Evolutionary conservation across 2,888 invertebrate genomes (phyloP).

Genomic region (Orthonevra nobilis): DNA sequence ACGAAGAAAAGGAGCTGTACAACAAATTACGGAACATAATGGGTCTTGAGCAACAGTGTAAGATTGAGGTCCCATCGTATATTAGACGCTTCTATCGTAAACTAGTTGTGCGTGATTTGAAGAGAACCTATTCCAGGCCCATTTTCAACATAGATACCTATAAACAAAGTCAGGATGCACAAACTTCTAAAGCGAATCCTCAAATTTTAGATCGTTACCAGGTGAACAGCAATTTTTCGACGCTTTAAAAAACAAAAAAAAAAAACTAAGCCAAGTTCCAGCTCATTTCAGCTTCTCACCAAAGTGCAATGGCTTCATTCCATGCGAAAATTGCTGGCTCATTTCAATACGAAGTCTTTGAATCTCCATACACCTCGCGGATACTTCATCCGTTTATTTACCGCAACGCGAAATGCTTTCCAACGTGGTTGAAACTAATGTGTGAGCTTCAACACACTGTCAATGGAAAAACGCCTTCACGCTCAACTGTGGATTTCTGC

Average conservation of each 20-base stretch:
- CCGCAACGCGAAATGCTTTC: slow-evolving; percentile 84
- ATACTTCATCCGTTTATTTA: slow-evolving; percentile 91
- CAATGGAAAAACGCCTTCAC: slow-evolving; percentile 78
- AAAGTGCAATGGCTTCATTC: slow-evolving; percentile 75
- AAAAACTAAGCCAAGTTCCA: slow-evolving; percentile 41
- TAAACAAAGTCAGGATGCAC: slow-evolving; percentile 43
- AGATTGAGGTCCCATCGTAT: slow-evolving; percentile 75
- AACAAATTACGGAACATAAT: slow-evolving; percentile 76
- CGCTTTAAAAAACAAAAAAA: too few species aligned
- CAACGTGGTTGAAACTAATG: slow-evolving; percentile 85
- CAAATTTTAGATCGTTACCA: slow-evolving; percentile 79
- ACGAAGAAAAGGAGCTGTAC: slow-evolving; percentile 77
- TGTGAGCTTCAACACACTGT: slow-evolving; percentile 80
- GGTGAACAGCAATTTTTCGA: slow-evolving; percentile 48
- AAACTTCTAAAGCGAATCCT: slow-evolving; percentile 39
- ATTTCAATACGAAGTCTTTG: slow-evolving; percentile 82
- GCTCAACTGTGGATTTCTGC: slow-evolving; percentile 89
- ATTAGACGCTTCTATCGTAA: slow-evolving; percentile 82
- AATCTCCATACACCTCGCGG: slow-evolving; percentile 87
- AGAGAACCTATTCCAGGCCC: slow-evolving; percentile 82
- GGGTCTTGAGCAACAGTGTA: slow-evolving; percentile 72
- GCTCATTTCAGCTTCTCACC: slow-evolving; percentile 73
- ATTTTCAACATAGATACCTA: slow-evolving; percentile 83
- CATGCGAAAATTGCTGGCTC: slow-evolving; percentile 82
- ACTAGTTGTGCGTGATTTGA: slow-evolving; percentile 82